Evolutionary conservation across 2,888 invertebrate genomes (phyloP).

Genomic region (Metallyticus violacea): DNA sequence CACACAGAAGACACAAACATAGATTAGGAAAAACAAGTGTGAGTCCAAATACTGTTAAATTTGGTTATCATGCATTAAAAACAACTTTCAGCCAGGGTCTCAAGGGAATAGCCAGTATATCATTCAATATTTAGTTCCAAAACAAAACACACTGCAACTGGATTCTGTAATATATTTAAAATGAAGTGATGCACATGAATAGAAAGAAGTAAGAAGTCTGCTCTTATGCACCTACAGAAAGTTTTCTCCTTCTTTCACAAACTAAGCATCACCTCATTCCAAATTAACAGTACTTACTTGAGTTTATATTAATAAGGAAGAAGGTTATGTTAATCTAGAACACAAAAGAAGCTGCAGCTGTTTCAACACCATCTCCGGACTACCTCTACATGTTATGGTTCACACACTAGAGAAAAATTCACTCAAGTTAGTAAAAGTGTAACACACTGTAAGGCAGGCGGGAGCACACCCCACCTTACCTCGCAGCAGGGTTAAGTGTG

Average conservation of each 20-base stretch:
- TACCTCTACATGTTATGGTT: neutral
- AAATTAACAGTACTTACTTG: neutral
- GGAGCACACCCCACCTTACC: constrained; percentile 30
- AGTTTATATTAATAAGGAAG: neutral
- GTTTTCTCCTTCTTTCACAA: neutral
- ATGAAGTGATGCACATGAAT: neutral
- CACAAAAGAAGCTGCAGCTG: neutral
- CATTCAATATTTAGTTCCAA: constrained; percentile 8
- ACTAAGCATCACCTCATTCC: neutral
- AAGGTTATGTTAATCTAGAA: neutral
- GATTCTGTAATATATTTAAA: neutral
- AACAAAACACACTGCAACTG: constrained; percentile 1
- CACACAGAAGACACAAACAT: constrained; percentile 30
- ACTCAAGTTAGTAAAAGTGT: neutral
- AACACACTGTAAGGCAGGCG: neutral
- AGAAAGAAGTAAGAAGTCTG: neutral
- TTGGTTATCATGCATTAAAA: neutral
- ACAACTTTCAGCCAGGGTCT: constrained; percentile 31
- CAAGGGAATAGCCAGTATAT: constrained; percentile 36
- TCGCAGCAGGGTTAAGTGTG: constrained; percentile 35
- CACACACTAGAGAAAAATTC: neutral
- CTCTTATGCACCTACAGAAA: neutral
- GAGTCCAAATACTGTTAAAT: constrained; percentile 16
- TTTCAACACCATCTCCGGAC: neutral
- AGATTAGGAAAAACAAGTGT: constrained; percentile 20